Evolutionary conservation across 2,888 invertebrate genomes (phyloP), one percentile per base, ranked within the genome.

Genomic region (Drosophila subsilvestris): DNA sequence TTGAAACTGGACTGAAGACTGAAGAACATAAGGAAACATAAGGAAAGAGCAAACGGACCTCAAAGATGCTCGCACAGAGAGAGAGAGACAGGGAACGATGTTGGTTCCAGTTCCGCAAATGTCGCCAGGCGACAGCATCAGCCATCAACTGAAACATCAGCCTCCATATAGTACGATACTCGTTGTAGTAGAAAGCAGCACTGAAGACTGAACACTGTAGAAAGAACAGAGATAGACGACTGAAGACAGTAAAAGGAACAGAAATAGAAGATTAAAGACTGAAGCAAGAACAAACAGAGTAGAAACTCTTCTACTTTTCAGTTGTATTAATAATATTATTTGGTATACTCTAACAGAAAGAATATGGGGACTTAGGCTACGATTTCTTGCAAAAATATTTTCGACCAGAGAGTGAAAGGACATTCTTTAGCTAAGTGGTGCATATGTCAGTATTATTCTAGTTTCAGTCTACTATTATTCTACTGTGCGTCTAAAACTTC

Each of bases 101-200:
- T 84, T 73, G 78, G 82, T 80, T 73, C 75, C 84, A 86, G 84
- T 86, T 83, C 82, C 82, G 82, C 81, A 83, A 59, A 86, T 83
- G 86, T 87, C 82, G 85, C 77, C 87, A 65, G 77, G 85, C 83
- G 84, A 85, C 85, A 87, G 87, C 74, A 68, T 68, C 61, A 73
- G 47, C 37, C 74, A 74, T 75, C 69, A 72, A 73, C 55, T 68
- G 69, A 60, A 37, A 68, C 71, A 62, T 56, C 29, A 44, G 55
- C 56, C 50, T 70, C 56, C 44, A 66, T 75, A 80, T 73, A 62
- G 63, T 70, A 37, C 37, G 37, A 37, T 37, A n/a, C 37, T 37
- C 37, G 37, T n/a, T 14, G 37, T n/a, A 27, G 47, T 58, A 66
- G 72, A 63, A 71, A 71, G 73, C 72, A 54, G 25, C 47, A 45